Percentiles rank a stretch among this genome's conserved stretches.
These are phyloP conservation scores for Pteria penguin DNA, from an alignment of 2,888 invertebrate genomes.

Conservation along the genomic window DNA sequence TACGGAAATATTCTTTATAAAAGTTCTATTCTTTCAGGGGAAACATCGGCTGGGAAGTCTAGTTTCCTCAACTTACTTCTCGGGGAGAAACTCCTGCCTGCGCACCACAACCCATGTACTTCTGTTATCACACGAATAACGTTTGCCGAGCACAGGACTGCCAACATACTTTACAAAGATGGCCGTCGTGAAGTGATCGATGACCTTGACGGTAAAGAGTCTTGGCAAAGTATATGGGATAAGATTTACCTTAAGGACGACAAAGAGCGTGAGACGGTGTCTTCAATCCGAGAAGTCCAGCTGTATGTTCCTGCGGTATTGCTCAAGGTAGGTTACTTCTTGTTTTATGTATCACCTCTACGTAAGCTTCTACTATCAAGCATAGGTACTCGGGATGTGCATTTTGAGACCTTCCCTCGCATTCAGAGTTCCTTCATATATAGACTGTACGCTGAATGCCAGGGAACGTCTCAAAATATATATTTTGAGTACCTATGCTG, in stretches of 20 bases:
- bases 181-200: slow-evolving; percentile 33
- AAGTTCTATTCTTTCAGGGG: slow-evolving; percentile 64
- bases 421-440: no score
- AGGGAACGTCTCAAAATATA: no score
- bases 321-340: slow-evolving; percentile 44
- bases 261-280: slow-evolving; percentile 36
- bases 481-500: no score
- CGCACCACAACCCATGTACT: slow-evolving; percentile 64
- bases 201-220: slow-evolving; percentile 23
- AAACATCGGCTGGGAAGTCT: slow-evolving; percentile 75
- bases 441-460: no score
- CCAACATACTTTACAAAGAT: slow-evolving; percentile 50
- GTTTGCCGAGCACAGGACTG: slow-evolving; percentile 53
- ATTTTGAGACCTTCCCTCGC: no score
- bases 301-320: slow-evolving; percentile 46
- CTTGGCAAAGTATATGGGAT: slow-evolving; percentile 6
- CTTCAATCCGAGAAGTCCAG: slow-evolving; percentile 52
- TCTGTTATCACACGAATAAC: slow-evolving; percentile 66
- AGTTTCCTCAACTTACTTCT: slow-evolving; percentile 71
- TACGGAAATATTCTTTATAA: no score
- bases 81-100: slow-evolving; percentile 62
- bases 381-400: no score
- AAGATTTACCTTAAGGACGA: slow-evolving; percentile 17
- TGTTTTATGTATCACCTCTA: background rate
- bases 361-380: no score